Evolutionary conservation across 2,113 vertebrate species (phyloP).

Genomic region (Tricholaema leucomelas): DNA sequence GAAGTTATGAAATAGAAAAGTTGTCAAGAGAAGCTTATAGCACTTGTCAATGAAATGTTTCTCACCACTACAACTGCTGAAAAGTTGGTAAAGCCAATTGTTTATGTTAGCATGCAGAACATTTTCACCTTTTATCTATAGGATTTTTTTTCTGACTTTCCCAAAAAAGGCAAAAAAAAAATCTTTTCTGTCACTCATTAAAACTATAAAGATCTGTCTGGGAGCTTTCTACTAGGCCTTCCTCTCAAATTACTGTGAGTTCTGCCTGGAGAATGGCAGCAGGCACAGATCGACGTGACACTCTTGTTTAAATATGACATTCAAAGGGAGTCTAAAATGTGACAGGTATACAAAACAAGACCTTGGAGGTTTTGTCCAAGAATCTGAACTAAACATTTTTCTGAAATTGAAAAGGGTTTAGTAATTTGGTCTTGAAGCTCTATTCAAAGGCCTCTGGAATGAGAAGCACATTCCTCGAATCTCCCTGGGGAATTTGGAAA

Average conservation of each 20-base stretch:
- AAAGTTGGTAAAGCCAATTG: not conserved
- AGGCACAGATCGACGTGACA: not conserved
- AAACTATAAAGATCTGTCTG: not conserved
- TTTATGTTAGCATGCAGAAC: not conserved
- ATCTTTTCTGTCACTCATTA: not conserved
- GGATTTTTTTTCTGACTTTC: not conserved
- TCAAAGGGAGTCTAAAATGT: not conserved
- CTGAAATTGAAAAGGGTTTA: not conserved
- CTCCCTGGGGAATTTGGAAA: not conserved
- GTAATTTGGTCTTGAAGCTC: not conserved
- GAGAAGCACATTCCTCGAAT: not conserved
- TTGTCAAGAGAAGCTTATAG: not conserved
- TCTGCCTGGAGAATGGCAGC: conserved; percentile 3
- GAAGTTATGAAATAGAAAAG: not conserved
- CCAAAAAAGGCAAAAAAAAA: not conserved
- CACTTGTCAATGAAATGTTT: not conserved
- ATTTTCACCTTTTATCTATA: not conserved
- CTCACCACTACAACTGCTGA: not conserved
- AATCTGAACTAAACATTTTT: not conserved
- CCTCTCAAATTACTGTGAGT: not conserved
- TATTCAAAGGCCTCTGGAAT: not conserved
- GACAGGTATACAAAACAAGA: conserved; percentile 3
- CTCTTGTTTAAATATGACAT: conserved; percentile 1
- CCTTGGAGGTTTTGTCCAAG: not conserved
- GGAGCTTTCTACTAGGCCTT: not conserved